Base-by-base conservation (phyloP, 2,113 vertebrate genomes). In the Pipa parva region DNA sequence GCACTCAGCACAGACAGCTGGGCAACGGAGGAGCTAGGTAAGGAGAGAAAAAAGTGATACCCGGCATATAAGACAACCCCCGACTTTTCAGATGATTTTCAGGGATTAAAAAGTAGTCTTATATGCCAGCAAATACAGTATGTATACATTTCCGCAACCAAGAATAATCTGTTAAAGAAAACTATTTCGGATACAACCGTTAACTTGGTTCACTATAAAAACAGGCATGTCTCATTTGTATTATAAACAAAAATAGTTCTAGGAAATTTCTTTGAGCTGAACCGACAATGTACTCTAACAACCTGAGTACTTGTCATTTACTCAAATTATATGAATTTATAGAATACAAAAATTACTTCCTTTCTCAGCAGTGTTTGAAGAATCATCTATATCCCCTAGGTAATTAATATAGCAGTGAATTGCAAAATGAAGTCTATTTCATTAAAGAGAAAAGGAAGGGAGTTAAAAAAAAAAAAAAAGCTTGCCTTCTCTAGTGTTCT, bases 381-480 rank as follows among this genome's bases (percentile, higher is more conserved):
- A 71, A 71, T 73, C 46, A 72, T 0, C 65, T 54, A 48, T 58
- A 71, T 59, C 12, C 69, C 73, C 74, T 65, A 28, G 33, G 67
- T 72, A 76, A 76, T 65, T 73, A 68, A 79, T 77, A 12, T 20
- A 76, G 71, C 25, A 17, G 63, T 48, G 5, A 1, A 81, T 68
- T 9, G 11, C 17, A 31, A 63, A 61, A 63, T 49, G 37, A 55
- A 66, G 50, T 66, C 49, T 65, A 17, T 71, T 77, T 76, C 46
- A 63, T 62, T 60, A 62, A 72, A 71, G 71, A 27, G 51, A 70
- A 61, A 61, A 60, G 57, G 58, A 61, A 60, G 57, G 58, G 36
- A 51, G 59, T 54, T 59, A 54, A 48, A 17, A n/a, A n/a, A 46
- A 52, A 60, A 59, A 67, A 67, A 39, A 51, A 52, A n/a, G 21